Conservation (phyloP, 2,888 invertebrate species). For the Nebria brevicollis region DNA sequence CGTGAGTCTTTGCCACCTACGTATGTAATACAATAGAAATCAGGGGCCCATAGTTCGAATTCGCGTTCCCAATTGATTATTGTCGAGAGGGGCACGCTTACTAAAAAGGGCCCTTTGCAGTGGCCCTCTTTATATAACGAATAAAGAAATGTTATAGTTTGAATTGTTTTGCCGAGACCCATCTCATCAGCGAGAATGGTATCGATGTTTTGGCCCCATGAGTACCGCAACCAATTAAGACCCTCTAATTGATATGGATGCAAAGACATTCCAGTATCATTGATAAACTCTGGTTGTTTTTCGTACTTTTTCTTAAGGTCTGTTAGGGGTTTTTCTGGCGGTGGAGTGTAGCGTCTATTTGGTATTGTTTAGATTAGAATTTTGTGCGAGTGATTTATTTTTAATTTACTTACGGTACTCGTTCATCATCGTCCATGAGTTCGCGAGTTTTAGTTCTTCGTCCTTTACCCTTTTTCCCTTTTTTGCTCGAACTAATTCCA, state of each 20-base stretch:
- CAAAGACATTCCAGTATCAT: constrained; percentile 91
- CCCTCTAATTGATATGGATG: constrained; percentile 99
- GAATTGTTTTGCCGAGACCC: constrained; percentile 99
- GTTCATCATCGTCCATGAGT: constrained; percentile 78
- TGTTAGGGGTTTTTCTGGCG: constrained; percentile 85
- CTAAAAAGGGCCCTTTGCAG: constrained; percentile 95
- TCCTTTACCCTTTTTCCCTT: constrained; percentile 80
- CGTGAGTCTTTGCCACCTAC: constrained; percentile 94
- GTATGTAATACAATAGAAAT: constrained; percentile 93
- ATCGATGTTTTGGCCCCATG: constrained; percentile 96
- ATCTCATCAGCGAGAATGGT: constrained; percentile 99
- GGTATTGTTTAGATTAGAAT: not conserved
- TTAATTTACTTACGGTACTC: constrained; percentile 59
- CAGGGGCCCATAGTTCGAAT: constrained; percentile 99
- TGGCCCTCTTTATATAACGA: constrained; percentile 99
- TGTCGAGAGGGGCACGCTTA: constrained; percentile 97
- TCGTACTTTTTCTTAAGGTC: constrained; percentile 95
- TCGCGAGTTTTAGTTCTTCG: constrained; percentile 73
- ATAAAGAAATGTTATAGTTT: constrained; percentile 98
- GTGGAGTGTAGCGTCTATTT: constrained; percentile 79
- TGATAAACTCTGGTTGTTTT: constrained; percentile 90
- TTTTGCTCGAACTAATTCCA: constrained; percentile 71
- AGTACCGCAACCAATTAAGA: constrained; percentile 96
- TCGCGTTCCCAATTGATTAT: constrained; percentile 99
- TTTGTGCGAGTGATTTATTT: not conserved